Base-by-base conservation (phyloP, 2,888 invertebrate species). In the Machimus rusticus region DNA sequence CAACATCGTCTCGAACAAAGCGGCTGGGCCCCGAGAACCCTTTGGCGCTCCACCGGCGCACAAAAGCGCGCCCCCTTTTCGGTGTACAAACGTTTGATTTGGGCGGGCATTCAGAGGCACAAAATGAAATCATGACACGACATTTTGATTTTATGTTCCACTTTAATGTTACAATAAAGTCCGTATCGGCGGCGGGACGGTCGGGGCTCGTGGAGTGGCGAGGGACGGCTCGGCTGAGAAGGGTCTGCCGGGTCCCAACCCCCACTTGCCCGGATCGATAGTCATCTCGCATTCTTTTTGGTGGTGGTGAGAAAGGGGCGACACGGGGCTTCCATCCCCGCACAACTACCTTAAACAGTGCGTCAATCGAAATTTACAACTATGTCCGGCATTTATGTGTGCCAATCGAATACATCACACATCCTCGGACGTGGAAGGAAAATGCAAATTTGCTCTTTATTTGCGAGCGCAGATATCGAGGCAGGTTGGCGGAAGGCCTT, bases 51-150 rank as follows among this genome's bases (percentile, higher is more conserved):
- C 16, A 16, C 16, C 4, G 82, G 19, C 19, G 23, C 12, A 82
- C 82, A 82, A 82, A 82, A 46, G 43, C 43, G 57, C 55, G 12
- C n/a, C 81, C 66, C 66, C 43, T 46, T 46, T 82, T 82, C 39
- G 16, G 39, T 82, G 82, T 82, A 37, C 66, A 82, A 82, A 82
- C 82, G 82, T 82, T 46, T 82, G 82, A 82, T 37, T 82, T 82
- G 82, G 82, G 57, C 57, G 39, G 57, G 19, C 31, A 82, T 82
- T 37, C 66, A 66, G 57, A 19, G 46, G 28, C 46, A 74, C 23
- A 86, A 76, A 86, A 86, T 86, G 34, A 86, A 86, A 86, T 86
- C 86, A 86, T 86, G 86, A 86, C 86, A 86, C 76, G 86, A 86
- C 86, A 86, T 86, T 86, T 86, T 86, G 86, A 76, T 86, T 86